Evolutionary conservation across 2,888 invertebrate species (phyloP).

Genomic region (Leuctra nigra): DNA sequence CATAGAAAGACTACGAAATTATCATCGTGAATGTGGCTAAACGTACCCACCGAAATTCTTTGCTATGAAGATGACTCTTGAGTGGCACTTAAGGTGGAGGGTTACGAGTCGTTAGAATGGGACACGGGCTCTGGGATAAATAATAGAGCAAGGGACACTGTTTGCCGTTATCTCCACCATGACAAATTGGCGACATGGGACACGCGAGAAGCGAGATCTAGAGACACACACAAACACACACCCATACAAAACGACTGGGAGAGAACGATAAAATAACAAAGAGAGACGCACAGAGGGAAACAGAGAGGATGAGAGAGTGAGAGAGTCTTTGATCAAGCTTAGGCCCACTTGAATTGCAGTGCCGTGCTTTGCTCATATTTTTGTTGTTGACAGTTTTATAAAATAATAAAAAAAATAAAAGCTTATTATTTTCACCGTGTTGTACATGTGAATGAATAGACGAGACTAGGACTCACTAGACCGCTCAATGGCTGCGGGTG

Average conservation of each 20-base stretch:
- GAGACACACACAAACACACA: constrained; percentile 8
- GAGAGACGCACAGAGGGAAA: neutral
- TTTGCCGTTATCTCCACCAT: constrained; percentile 24
- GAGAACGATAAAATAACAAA: neutral
- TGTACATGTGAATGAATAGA: no score
- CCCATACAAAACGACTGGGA: neutral
- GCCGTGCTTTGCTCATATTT: neutral
- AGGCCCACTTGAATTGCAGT: neutral
- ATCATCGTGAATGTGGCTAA: no score
- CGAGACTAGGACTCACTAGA: no score
- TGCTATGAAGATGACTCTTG: neutral
- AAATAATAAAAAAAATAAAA: neutral
- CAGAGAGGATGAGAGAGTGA: no score
- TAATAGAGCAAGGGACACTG: constrained; percentile 21
- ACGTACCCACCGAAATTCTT: no score
- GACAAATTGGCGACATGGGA: constrained; percentile 26
- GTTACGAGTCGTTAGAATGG: constrained; percentile 22
- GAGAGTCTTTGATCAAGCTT: neutral
- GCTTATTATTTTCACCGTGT: neutral
- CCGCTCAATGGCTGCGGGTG: no score
- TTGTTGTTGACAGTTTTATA: neutral
- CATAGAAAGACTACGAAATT: no score
- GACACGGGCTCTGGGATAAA: constrained; percentile 20
- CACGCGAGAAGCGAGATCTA: constrained; percentile 6
- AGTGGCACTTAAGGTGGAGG: constrained; percentile 21